These are phyloP conservation scores for Lamellibrachia satsuma DNA, from an alignment of 2,888 invertebrate genomes.

Conservation along the genomic window DNA sequence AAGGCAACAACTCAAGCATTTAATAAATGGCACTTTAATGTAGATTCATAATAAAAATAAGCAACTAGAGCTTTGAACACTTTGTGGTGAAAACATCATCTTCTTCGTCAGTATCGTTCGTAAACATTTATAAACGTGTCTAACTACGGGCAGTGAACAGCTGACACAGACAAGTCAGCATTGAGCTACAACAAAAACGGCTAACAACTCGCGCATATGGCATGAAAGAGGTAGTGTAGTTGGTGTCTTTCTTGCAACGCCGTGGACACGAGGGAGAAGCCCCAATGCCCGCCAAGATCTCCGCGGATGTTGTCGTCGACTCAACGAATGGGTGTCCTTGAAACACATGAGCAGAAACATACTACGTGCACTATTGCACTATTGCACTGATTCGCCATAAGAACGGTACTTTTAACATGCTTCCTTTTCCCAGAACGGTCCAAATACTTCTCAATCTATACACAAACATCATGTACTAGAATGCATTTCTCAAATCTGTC, in stretches of 20 bases:
- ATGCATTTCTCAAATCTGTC: neutral
- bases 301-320: neutral
- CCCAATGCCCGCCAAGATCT: neutral
- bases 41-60: conserved; percentile 4
- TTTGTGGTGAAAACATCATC: conserved; percentile 12
- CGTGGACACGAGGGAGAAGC: neutral
- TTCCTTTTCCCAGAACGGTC: neutral
- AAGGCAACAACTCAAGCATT: neutral
- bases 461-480: neutral
- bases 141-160: neutral
- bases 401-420: neutral
- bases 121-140: neutral
- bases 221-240: conserved; percentile 13
- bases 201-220: conserved; percentile 9
- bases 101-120: conserved; percentile 1
- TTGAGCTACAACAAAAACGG: neutral
- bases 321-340: neutral
- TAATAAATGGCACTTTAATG: conserved; percentile 13
- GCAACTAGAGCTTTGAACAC: conserved; percentile 17
- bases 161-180: neutral
- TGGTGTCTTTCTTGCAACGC: neutral
- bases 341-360: neutral
- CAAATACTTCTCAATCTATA: neutral
- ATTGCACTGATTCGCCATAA: neutral
- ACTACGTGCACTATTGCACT: neutral